Conservation (phyloP, 2,113 vertebrate genomes). For the Oncorhynchus mykiss region DNA sequence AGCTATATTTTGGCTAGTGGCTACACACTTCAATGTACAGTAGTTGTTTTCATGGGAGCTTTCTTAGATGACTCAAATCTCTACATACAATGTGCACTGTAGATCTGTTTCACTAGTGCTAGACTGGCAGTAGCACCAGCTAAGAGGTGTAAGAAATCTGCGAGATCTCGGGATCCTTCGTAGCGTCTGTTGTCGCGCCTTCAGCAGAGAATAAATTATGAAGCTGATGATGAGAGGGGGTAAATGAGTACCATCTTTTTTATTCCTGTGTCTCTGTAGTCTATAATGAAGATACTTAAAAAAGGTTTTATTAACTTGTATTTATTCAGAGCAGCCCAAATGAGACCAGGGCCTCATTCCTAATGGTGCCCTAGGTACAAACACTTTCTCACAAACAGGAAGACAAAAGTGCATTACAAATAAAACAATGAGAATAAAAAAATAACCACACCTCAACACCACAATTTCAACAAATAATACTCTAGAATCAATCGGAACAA, state of each 20-base stretch:
- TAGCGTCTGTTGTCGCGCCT: constrained; percentile 32
- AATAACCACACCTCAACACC: too few relatives aligned
- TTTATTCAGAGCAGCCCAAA: too few relatives aligned
- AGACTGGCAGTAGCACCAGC: constrained; percentile 26
- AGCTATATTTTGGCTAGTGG: neutral
- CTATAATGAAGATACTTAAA: neutral
- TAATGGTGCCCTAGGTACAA: too few relatives aligned
- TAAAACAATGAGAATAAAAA: too few relatives aligned
- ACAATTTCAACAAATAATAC: too few relatives aligned
- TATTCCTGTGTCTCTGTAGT: constrained; percentile 12
- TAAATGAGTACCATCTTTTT: constrained; percentile 55
- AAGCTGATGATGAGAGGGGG: constrained; percentile 42
- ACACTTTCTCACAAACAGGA: too few relatives aligned
- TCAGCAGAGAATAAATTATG: constrained; percentile 62
- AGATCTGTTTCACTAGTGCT: neutral
- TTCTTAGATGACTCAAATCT: neutral
- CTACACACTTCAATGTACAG: neutral
- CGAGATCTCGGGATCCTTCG: constrained; percentile 36
- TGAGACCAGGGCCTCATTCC: too few relatives aligned
- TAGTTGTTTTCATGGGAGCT: neutral
- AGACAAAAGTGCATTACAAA: too few relatives aligned
- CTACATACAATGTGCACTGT: too few relatives aligned
- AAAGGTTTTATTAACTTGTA: too few relatives aligned
- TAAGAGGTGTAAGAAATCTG: constrained; percentile 26
- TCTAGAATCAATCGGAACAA: too few relatives aligned